These are phyloP conservation scores for Thermophis baileyi DNA, from an alignment of 2,113 vertebrate species.

Conservation along the genomic window DNA sequence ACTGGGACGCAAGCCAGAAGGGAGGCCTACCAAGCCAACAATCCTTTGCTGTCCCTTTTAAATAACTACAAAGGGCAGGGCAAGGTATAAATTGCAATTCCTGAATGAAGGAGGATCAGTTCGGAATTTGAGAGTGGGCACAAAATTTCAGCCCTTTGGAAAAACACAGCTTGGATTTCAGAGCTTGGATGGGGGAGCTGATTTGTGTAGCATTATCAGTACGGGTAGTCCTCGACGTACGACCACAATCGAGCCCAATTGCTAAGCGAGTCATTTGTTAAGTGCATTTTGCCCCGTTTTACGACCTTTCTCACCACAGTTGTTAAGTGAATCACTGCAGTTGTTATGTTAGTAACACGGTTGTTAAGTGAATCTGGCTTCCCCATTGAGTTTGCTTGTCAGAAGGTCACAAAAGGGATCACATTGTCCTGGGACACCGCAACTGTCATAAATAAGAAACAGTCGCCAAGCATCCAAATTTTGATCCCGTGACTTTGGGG, in stretches of 20 bases:
- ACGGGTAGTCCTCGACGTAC: background rate
- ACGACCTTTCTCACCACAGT: too few relatives aligned
- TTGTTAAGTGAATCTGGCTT: too few relatives aligned
- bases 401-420: too few relatives aligned
- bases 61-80: background rate
- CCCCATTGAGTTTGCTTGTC: too few relatives aligned
- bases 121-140: background rate
- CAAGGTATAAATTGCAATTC: background rate
- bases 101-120: background rate
- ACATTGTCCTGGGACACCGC: too few relatives aligned
- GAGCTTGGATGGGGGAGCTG: background rate
- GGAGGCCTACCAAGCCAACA: background rate
- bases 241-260: too few relatives aligned
- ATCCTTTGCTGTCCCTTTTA: background rate
- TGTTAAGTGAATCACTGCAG: too few relatives aligned
- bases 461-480: too few relatives aligned
- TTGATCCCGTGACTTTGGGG: too few relatives aligned
- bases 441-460: rapidly evolving
- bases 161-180: background rate
- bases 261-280: too few relatives aligned
- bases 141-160: background rate
- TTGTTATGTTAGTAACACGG: background rate
- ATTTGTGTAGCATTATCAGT: background rate
- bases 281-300: too few relatives aligned
- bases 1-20: background rate